phyloP scores from a whole-genome alignment of 2,113 vertebrate genomes.

The Ammodytes marinus region DNA sequence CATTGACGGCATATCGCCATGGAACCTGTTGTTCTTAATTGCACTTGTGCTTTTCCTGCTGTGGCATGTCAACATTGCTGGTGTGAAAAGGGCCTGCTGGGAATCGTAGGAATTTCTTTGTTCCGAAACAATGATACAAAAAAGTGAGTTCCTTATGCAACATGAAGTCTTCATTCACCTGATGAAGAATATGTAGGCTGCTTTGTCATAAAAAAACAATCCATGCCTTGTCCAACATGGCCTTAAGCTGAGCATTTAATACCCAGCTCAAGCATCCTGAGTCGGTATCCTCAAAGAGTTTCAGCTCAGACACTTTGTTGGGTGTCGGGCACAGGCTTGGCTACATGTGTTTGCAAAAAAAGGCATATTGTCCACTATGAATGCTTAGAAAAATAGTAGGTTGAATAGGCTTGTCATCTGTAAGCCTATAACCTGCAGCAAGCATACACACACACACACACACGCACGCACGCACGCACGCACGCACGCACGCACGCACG shows the following conservation, averaged over 20 bases:
- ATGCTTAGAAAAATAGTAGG: constrained; percentile 30
- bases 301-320: constrained; percentile 10
- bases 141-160: background rate
- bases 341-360: constrained; percentile 9
- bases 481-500: no score
- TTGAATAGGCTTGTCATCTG: constrained; percentile 50
- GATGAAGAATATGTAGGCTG: background rate
- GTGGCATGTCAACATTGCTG: background rate
- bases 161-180: background rate
- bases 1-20: background rate
- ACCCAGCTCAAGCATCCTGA: background rate
- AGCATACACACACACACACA: background rate
- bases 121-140: background rate
- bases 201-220: background rate
- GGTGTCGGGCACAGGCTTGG: background rate
- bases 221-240: background rate
- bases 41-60: background rate
- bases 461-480: no score
- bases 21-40: background rate
- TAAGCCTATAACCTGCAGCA: constrained; percentile 27
- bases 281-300: constrained; percentile 10
- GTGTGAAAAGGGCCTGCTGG: background rate
- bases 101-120: background rate
- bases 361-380: constrained; percentile 33
- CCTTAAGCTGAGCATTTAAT: background rate